Evolutionary conservation across 2,797 vertebrate genomes (phyloP).

Genomic region (Poecilia gillii): DNA sequence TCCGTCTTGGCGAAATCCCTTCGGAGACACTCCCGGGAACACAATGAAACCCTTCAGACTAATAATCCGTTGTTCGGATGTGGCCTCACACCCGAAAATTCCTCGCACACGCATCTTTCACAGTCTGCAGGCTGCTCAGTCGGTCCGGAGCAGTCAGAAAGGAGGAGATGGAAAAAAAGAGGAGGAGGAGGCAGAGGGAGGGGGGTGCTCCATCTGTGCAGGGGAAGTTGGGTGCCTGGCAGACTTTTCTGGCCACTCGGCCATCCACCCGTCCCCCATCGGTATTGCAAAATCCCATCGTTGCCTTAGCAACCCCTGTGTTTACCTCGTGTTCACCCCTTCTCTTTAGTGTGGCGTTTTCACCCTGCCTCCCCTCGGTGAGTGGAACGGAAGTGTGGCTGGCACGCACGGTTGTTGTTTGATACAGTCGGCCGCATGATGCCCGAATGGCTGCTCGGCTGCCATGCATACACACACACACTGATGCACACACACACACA

Average conservation of each 20-base stretch:
- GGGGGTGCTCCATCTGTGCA: slow-evolving; percentile 85
- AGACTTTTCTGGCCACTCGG: slow-evolving; percentile 64
- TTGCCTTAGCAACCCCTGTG: background rate
- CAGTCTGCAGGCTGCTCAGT: slow-evolving; percentile 44
- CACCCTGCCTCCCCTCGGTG: slow-evolving; percentile 53
- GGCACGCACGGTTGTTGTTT: slow-evolving; percentile 63
- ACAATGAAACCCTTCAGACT: slow-evolving; percentile 9
- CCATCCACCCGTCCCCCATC: slow-evolving; percentile 53
- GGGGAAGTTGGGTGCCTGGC: slow-evolving; percentile 79
- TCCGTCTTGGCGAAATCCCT: slow-evolving; percentile 37
- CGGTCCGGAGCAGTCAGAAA: slow-evolving; percentile 41
- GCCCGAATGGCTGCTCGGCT: slow-evolving; percentile 63
- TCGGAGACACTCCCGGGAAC: slow-evolving; percentile 14
- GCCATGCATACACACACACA: slow-evolving; percentile 31
- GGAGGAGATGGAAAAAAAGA: slow-evolving; percentile 51
- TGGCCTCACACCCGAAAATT: slow-evolving; percentile 40
- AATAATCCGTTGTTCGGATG: slow-evolving; percentile 41
- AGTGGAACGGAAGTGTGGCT: slow-evolving; percentile 61
- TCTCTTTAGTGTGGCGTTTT: slow-evolving; percentile 23
- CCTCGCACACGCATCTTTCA: slow-evolving; percentile 37
- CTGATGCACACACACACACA: slow-evolving; percentile 25
- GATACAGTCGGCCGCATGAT: slow-evolving; percentile 64
- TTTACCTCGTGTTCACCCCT: background rate
- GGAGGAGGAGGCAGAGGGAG: slow-evolving; percentile 63
- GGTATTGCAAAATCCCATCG: slow-evolving; percentile 24